These are phyloP conservation scores for Erebia ligea DNA, from an alignment of 2,888 invertebrate species.

Conservation along the genomic window DNA sequence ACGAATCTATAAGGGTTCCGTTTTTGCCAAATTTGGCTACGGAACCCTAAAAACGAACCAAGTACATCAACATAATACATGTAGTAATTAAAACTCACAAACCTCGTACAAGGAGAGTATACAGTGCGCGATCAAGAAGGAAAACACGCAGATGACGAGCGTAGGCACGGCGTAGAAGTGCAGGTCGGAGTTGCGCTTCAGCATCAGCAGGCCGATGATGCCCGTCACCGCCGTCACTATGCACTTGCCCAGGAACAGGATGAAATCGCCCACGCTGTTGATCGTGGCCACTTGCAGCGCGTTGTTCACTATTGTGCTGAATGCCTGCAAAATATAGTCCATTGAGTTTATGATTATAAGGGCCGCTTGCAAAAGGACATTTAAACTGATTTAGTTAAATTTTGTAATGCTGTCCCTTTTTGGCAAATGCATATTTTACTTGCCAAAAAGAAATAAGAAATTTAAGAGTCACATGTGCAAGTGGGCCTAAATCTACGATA, in stretches of 20 bases:
- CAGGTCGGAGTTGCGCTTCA: constrained; percentile 88
- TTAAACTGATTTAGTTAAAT: too few relatives aligned
- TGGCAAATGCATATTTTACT: too few relatives aligned
- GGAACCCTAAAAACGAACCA: too few relatives aligned
- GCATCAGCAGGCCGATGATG: constrained; percentile 88
- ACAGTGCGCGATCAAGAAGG: constrained; percentile 96
- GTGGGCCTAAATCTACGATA: too few relatives aligned
- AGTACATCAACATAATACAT: too few relatives aligned
- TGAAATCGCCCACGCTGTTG: constrained; percentile 96
- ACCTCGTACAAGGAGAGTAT: constrained; percentile 97
- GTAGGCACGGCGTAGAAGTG: constrained; percentile 95
- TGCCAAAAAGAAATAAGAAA: too few relatives aligned
- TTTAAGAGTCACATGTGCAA: too few relatives aligned
- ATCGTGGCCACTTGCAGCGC: constrained; percentile 95
- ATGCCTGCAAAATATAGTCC: constrained; percentile 86
- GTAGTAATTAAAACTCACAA: constrained; percentile 47
- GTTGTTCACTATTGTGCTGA: constrained; percentile 91
- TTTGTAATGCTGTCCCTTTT: too few relatives aligned
- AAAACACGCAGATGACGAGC: constrained; percentile 91
- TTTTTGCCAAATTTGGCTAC: too few relatives aligned
- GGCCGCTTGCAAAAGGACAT: too few relatives aligned
- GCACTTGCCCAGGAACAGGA: constrained; percentile 93
- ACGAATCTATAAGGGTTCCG: too few relatives aligned
- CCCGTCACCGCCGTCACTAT: constrained; percentile 92
- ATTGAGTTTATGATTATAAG: too few relatives aligned